Evolutionary conservation across 2,888 invertebrate genomes (phyloP).

Genomic region (Andrena praecox): DNA sequence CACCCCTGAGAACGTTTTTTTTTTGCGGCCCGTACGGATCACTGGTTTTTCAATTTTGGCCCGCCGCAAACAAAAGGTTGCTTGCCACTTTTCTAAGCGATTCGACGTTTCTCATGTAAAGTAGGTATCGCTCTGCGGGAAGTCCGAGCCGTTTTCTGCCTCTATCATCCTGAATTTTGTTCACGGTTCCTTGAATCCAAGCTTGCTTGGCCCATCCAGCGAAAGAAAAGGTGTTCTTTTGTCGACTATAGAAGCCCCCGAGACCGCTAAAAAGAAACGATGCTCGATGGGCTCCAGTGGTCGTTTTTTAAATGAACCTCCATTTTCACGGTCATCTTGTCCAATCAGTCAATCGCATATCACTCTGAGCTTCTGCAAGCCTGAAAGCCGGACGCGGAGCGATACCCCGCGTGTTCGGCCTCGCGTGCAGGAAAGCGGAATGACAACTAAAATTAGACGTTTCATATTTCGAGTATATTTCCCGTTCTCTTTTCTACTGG

Average conservation of each 20-base stretch:
- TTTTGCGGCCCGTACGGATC: too few species aligned
- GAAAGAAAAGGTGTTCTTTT: constrained; percentile 9
- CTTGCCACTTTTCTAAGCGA: background rate
- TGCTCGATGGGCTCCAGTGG: background rate
- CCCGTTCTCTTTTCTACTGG: background rate
- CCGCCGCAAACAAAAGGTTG: background rate
- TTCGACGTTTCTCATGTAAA: background rate
- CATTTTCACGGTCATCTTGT: constrained; percentile 35
- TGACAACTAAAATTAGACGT: constrained; percentile 35
- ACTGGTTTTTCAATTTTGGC: too few species aligned
- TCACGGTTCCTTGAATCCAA: background rate
- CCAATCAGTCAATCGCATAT: constrained; percentile 42
- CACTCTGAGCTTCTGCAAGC: constrained; percentile 18
- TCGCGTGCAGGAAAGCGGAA: constrained; percentile 9
- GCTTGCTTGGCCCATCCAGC: background rate
- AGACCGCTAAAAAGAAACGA: background rate
- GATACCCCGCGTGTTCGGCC: constrained; percentile 19
- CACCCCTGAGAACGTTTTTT: too few species aligned
- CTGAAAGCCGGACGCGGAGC: background rate
- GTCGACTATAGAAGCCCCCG: constrained; percentile 16
- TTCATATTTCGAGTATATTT: constrained; percentile 26
- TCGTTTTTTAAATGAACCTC: background rate
- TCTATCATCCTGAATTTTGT: constrained; percentile 18
- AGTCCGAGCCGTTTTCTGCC: constrained; percentile 4
- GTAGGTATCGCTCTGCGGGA: background rate